Percentiles rank a stretch among this genome's conserved stretches.
These are phyloP conservation scores for Agapostemon virescens DNA, from an alignment of 2,888 invertebrate genomes.

Conservation along the genomic window DNA sequence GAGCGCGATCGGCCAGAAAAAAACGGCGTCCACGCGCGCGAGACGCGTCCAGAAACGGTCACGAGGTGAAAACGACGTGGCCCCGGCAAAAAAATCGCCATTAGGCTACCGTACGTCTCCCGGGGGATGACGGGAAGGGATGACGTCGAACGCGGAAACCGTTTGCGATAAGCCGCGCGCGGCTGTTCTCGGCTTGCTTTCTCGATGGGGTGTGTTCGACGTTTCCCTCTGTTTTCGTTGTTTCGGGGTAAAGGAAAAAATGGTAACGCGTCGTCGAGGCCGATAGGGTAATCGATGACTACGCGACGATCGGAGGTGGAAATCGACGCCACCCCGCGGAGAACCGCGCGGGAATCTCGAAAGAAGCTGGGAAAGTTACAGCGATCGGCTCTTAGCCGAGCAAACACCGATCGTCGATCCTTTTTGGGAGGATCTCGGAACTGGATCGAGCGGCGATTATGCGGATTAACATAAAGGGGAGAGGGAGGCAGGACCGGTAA, in stretches of 20 bases:
- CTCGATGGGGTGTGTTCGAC: not conserved
- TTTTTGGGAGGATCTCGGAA: not conserved
- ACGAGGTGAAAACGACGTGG: constrained; percentile 62
- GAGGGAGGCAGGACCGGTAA: not conserved
- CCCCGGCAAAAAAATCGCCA: constrained; percentile 76
- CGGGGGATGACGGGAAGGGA: constrained; percentile 66
- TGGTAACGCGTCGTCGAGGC: constrained; percentile 50
- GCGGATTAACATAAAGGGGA: constrained; percentile 7
- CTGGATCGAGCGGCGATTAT: constrained; percentile 3
- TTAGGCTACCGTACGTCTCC: constrained; percentile 76
- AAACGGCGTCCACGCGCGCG: constrained; percentile 2
- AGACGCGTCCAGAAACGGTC: constrained; percentile 10
- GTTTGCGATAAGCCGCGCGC: constrained; percentile 77
- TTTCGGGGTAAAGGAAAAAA: constrained; percentile 55
- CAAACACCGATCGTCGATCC: constrained; percentile 67
- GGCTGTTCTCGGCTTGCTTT: constrained; percentile 65
- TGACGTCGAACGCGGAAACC: constrained; percentile 76
- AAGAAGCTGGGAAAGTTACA: not conserved
- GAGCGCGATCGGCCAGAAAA: constrained; percentile 26
- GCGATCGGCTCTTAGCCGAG: constrained; percentile 71
- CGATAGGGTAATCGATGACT: constrained; percentile 36
- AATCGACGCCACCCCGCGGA: not conserved
- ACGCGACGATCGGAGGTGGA: not conserved
- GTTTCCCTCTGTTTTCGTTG: constrained; percentile 34
- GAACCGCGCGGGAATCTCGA: not conserved